Conservation (phyloP, 2,113 vertebrate species). For the Lagopus leucura region DNA sequence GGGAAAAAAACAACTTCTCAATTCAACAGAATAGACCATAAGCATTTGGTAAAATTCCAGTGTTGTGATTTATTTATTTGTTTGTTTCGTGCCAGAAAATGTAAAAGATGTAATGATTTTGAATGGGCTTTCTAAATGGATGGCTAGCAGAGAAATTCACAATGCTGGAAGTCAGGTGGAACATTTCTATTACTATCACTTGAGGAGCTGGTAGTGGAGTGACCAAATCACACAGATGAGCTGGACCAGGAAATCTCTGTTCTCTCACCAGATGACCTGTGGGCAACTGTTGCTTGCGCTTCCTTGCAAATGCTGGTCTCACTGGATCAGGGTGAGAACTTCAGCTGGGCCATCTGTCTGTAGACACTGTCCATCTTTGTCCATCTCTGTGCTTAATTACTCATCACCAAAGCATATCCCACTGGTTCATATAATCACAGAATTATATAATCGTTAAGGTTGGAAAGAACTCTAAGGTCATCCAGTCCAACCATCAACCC, state of each 20-base stretch:
- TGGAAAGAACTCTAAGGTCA: too few species aligned
- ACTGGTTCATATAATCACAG: neutral
- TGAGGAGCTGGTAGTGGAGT: neutral
- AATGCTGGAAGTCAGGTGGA: neutral
- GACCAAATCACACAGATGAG: neutral
- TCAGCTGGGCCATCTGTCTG: neutral
- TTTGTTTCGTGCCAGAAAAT: neutral
- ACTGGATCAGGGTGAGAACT: neutral
- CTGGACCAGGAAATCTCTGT: neutral
- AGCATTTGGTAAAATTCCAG: neutral
- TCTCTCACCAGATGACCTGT: neutral
- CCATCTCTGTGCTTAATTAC: neutral
- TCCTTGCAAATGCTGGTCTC: neutral
- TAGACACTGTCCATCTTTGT: neutral
- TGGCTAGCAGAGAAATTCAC: neutral
- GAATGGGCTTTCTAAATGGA: neutral
- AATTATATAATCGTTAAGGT: too few species aligned
- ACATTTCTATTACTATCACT: neutral
- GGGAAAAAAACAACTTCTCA: neutral
- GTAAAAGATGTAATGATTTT: neutral
- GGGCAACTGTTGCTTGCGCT: neutral
- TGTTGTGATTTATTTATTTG: neutral
- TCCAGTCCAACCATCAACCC: too few species aligned
- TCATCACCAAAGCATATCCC: neutral
- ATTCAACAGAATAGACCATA: neutral